Evolutionary conservation across 2,797 vertebrate genomes (phyloP), one percentile per base, ranked within the genome.

Genomic region (Sebastes cheni): DNA sequence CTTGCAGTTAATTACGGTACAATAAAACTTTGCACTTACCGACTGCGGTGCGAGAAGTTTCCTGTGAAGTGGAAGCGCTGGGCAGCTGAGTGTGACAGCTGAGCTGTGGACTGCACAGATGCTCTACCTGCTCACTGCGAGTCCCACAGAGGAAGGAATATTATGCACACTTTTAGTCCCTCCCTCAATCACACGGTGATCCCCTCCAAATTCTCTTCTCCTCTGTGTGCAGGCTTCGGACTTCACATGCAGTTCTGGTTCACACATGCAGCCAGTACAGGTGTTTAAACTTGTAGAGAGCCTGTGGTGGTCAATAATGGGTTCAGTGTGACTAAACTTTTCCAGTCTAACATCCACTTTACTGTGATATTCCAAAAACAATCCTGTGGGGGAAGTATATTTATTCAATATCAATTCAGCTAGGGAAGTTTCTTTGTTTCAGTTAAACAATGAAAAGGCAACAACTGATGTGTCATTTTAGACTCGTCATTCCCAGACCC

Each of bases 121-220:
- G 93, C 92, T 94, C 87, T 94, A 96, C 95, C 96, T 96, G 94
- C 93, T 92, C 59, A 50, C 84, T 79, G 86, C 87, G 84, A 93
- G 89, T 89, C 93, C 91, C 86, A 78, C 87, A 74, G 91, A 94
- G 89, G 93, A 91, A 93, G 92, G 91, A 93, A 93, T 93, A 91
- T 86, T 85, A 91, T 84, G 92, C 94, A 87, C 90, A 90, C 88
- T 90, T 75, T 36, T 90, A 94, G 94, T 94, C 95, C 95, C 95
- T 95, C 95, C 95, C 95, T 95, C 93, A 75, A 80, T 91, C 91
- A 78, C 23, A 94, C 91, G 68, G 92, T 89, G 91, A 92, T 92
- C 92, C 91, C 89, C 89, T 92, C 84, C 86, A 91, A 92, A 92
- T 88, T 84, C 82, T 36, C 12, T 67, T 81, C 77, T 62, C 86